These are phyloP conservation scores for Pollachius pollachius DNA, from an alignment of 2,113 vertebrate genomes.

Conservation along the genomic window DNA sequence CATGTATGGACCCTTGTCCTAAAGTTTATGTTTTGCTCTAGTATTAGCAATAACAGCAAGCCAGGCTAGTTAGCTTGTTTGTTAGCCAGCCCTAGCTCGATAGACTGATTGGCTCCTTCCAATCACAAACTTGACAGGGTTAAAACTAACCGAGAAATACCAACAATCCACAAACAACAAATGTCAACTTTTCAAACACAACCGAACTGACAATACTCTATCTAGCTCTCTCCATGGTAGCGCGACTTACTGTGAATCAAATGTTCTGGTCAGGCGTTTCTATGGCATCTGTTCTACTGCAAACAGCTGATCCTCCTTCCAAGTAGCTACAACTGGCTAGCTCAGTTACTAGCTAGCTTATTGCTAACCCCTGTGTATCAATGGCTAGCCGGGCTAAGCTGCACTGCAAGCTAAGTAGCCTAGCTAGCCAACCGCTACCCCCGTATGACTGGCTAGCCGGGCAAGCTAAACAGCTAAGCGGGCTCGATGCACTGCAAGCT, in stretches of 20 bases:
- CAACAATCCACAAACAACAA: background rate
- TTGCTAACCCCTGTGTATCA: too few relatives aligned
- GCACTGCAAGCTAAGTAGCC: too few relatives aligned
- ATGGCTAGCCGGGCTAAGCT: too few relatives aligned
- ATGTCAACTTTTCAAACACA: background rate
- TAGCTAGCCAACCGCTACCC: too few relatives aligned
- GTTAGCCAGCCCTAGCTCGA: conserved; percentile 3
- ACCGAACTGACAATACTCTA: background rate
- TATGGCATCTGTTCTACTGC: conserved; percentile 54
- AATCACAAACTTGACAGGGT: conserved; percentile 31
- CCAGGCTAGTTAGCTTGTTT: conserved; percentile 33
- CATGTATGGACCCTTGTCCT: conserved; percentile 12
- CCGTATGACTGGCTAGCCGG: too few relatives aligned
- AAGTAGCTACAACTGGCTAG: conserved; percentile 46
- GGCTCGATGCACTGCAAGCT: conserved; percentile 15
- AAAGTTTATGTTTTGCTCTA: conserved; percentile 51
- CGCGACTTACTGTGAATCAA: conserved; percentile 54
- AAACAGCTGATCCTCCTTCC: conserved; percentile 61
- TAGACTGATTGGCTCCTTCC: background rate
- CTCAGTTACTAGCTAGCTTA: conserved; percentile 7
- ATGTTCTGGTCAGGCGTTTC: conserved; percentile 22
- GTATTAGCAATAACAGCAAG: conserved; percentile 25
- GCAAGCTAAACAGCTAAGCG: conserved; percentile 30
- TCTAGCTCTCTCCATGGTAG: background rate
- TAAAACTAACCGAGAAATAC: background rate